Evolutionary conservation across 2,113 vertebrate genomes (phyloP), one percentile per base, ranked within the genome.

Genomic region (Halichoeres trimaculatus): DNA sequence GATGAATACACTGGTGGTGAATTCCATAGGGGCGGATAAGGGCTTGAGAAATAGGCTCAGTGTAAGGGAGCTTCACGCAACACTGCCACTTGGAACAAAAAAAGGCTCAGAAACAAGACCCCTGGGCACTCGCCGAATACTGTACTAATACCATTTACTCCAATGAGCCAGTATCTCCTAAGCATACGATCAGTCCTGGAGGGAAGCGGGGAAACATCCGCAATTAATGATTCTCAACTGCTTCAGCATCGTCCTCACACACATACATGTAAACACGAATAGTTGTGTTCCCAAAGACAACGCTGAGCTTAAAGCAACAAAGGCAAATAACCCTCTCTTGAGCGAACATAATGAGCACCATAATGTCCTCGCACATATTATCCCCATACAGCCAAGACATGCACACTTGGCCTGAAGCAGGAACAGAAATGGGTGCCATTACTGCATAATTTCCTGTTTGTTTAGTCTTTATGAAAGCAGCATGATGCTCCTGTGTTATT

Each of bases 51-150:
- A 85, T 65, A 56, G 77, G 38, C 58, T 77, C 48, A 50, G 61
- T 66, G 58, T 79, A 78, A 81, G 51, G 77, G 54, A 77, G 80
- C 84, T 84, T 89, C 83, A 87, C 41, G 74, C 81, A 72, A 85
- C 80, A 76, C 90, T 88, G 81, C 83, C 75, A 85, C 85, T 86
- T 86, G 85, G 88, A 85, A 90, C 77, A 90, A 89, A 84, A 90
- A 89, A 84, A 85, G 81, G 73, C 70, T 85, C 52, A 71, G 74
- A 82, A 87, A 88, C 83, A 81, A 77, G 85, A 81, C 90, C 85
- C 84, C 58, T 51, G 86, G 90, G 87, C 78, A 45, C 66, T 20
- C 54, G 40, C n/a, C 47, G 26, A 81, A 78, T 86, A 88, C 80
- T 83, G 86, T 64, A 41, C 84, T 84, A 83, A 91, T 84, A 86